A percentile compares a stretch with the other conserved stretches of the same genome.
Evolutionary conservation across 2,113 vertebrate genomes (phyloP).

Genomic region (Planiliza haematocheilus): DNA sequence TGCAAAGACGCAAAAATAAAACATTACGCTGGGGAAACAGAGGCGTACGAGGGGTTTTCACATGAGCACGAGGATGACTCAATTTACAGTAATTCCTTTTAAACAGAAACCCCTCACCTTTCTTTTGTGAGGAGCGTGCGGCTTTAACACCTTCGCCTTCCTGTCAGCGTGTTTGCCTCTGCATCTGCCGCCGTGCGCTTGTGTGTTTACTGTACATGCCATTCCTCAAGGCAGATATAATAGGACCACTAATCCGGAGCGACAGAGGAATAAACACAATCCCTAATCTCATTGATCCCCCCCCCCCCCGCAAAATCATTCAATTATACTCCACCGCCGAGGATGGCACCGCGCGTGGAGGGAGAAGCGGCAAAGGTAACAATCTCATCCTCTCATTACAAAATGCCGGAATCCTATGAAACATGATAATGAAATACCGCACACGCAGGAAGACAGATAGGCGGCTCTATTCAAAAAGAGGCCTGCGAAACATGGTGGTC

Average conservation of each 20-base stretch:
- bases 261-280: slow-evolving; percentile 80
- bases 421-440: slow-evolving; percentile 58
- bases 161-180: slow-evolving; percentile 21
- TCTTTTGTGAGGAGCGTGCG: slow-evolving; percentile 14
- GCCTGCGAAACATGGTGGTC: slow-evolving; percentile 45
- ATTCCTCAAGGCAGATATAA: slow-evolving; percentile 68
- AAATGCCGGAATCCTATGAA: slow-evolving; percentile 28
- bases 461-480: slow-evolving; percentile 15
- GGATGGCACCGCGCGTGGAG: slow-evolving; percentile 44
- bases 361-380: slow-evolving; percentile 57
- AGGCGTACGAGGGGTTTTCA: not conserved
- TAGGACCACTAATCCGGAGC: slow-evolving; percentile 75
- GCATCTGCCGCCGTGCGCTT: not conserved
- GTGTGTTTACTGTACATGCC: slow-evolving; percentile 43
- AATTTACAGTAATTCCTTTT: slow-evolving; percentile 22
- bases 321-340: slow-evolving; percentile 71
- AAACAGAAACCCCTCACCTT: not conserved
- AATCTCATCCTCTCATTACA: slow-evolving; percentile 58
- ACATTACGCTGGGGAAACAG: not conserved
- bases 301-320: slow-evolving; percentile 74
- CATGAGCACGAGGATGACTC: not conserved
- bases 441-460: slow-evolving; percentile 33
- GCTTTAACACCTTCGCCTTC: slow-evolving; percentile 26
- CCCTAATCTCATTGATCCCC: slow-evolving; percentile 79
- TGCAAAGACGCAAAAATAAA: not conserved